These are phyloP conservation scores for Apteryx mantelli DNA, from an alignment of 2,113 vertebrate genomes.

Conservation along the genomic window DNA sequence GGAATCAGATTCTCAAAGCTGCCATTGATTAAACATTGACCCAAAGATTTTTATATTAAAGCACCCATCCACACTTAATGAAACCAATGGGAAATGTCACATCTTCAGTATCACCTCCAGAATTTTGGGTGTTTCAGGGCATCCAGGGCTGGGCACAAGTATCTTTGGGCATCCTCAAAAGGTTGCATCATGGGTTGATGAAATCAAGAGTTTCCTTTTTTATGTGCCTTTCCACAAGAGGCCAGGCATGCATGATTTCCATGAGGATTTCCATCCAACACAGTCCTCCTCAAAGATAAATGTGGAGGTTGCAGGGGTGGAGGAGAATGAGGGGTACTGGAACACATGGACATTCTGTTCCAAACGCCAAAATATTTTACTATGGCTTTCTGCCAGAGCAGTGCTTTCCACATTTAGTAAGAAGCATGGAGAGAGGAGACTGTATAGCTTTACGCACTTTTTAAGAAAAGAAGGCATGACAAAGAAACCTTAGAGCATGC, in stretches of 20 bases:
- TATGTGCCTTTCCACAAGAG: neutral
- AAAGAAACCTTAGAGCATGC: neutral
- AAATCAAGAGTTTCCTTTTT: neutral
- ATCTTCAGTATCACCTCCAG: neutral
- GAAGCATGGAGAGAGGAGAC: neutral
- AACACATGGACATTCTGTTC: neutral
- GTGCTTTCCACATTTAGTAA: neutral
- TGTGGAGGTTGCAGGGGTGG: accelerated
- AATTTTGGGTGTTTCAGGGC: neutral
- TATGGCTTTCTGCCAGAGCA: neutral
- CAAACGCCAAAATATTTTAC: neutral
- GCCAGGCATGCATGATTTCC: neutral
- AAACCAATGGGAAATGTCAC: neutral
- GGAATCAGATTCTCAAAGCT: neutral
- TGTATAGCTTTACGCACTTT: neutral
- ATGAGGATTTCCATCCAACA: neutral
- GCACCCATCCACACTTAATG: neutral
- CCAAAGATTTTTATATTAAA: neutral
- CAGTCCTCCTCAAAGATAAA: neutral
- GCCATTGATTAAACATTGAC: neutral
- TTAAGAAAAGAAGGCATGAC: neutral
- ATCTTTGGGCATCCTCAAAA: neutral
- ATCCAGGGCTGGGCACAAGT: neutral
- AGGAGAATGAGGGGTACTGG: neutral
- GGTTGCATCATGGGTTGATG: neutral